Evolutionary conservation across 2,797 vertebrate species (phyloP).

Genomic region (Iguana delicatissima): DNA sequence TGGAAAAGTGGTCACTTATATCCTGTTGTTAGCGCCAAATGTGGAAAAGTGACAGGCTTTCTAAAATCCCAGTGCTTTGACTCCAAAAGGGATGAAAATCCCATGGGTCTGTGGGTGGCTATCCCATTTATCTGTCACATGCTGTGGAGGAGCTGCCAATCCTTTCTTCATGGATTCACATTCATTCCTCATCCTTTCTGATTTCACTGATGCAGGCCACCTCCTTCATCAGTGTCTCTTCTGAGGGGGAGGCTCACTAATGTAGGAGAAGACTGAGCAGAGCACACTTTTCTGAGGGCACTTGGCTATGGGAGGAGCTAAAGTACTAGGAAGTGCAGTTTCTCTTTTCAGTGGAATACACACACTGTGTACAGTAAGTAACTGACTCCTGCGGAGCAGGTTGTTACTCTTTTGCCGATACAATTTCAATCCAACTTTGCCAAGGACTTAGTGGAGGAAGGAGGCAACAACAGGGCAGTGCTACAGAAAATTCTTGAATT

Average conservation of each 20-base stretch:
- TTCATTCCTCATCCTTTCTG: neutral
- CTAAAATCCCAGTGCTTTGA: neutral
- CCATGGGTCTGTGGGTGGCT: neutral
- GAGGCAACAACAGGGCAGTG: neutral
- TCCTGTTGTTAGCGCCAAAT: neutral
- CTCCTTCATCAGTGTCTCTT: neutral
- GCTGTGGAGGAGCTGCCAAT: neutral
- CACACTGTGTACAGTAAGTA: neutral
- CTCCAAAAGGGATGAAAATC: neutral
- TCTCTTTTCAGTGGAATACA: neutral
- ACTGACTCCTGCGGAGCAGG: neutral
- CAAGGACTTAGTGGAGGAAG: neutral
- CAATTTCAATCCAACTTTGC: neutral
- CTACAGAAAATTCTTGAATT: neutral
- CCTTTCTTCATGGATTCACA: too few relatives aligned
- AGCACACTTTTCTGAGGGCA: neutral
- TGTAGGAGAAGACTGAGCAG: neutral
- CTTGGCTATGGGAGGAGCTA: neutral
- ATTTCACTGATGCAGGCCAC: neutral
- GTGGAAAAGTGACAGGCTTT: neutral
- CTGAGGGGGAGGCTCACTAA: neutral
- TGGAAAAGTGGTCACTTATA: neutral
- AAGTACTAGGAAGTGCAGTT: neutral
- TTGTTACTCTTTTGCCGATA: neutral
- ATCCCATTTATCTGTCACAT: neutral